phyloP scores from a whole-genome alignment of 1,140 invertebrate species.

The Holcopasites calliopsidis region DNA sequence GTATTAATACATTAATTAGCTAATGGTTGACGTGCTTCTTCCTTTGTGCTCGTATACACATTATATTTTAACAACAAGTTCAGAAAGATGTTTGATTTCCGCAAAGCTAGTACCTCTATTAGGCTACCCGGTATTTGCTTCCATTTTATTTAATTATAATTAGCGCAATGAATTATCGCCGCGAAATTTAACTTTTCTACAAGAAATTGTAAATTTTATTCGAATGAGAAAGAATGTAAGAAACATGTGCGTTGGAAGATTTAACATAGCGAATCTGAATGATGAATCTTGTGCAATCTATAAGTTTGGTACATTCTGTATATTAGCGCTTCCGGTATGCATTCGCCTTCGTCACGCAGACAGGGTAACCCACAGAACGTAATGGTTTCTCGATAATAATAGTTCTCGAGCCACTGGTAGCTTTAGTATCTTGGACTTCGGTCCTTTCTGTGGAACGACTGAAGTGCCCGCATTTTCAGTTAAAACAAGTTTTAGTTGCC shows the following conservation, averaged over 20 bases:
- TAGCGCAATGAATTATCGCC: no score
- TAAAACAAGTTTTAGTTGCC: conserved; percentile 17
- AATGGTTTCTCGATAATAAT: conserved; percentile 45
- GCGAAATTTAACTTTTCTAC: no score
- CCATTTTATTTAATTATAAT: no score
- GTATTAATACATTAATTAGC: conserved; percentile 53
- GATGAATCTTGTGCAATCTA: no score
- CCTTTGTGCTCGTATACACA: not conserved
- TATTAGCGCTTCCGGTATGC: not conserved
- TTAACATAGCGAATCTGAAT: no score
- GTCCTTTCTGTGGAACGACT: not conserved
- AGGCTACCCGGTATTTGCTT: no score
- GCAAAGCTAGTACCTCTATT: not conserved
- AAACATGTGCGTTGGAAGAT: no score
- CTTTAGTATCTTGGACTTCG: conserved; percentile 32
- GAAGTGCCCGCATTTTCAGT: conserved; percentile 24
- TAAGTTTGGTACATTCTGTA: not conserved
- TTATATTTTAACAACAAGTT: not conserved
- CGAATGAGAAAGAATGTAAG: no score
- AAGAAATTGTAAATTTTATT: no score
- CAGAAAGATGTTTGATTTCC: not conserved
- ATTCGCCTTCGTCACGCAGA: not conserved
- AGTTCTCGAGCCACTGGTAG: conserved; percentile 22
- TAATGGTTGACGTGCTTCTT: conserved; percentile 30
- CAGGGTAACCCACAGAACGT: conserved; percentile 25